phyloP scores from a whole-genome alignment of 2,113 vertebrate species.

The Urocynchramus pylzowi region DNA sequence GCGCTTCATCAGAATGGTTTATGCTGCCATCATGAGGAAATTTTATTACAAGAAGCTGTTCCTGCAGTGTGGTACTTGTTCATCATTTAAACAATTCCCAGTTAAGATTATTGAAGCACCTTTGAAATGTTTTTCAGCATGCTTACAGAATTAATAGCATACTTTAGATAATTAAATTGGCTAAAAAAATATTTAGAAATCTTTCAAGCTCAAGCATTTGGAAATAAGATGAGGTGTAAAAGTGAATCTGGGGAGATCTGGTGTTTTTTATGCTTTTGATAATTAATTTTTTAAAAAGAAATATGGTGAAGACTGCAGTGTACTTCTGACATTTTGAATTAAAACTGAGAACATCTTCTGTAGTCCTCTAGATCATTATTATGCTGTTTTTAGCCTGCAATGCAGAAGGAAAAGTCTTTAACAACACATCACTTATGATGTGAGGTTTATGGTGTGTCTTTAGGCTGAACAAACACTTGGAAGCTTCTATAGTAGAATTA shows the following conservation, averaged over 20 bases:
- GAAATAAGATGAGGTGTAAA: neutral
- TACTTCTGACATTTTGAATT: neutral
- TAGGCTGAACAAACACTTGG: neutral
- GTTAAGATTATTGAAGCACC: neutral
- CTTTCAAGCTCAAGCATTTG: neutral
- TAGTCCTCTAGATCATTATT: neutral
- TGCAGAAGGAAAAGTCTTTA: neutral
- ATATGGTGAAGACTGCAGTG: neutral
- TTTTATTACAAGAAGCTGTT: neutral
- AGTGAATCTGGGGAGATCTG: neutral
- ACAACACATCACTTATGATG: neutral
- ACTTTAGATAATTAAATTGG: neutral
- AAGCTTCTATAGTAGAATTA: neutral
- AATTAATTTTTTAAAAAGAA: neutral
- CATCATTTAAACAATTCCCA: neutral
- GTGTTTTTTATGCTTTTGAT: neutral
- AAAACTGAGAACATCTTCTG: neutral
- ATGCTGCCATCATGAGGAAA: conserved; percentile 70
- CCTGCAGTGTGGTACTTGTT: neutral
- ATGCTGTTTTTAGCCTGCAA: neutral
- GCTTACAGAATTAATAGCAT: neutral
- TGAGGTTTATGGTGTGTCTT: neutral
- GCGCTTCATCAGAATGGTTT: neutral
- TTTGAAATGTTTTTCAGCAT: neutral
- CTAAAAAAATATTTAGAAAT: neutral